A percentile compares a stretch with the other conserved stretches of the same genome.
phyloP scores from a whole-genome alignment of 2,888 invertebrate genomes.

The Xanthorhoe spadicearia region DNA sequence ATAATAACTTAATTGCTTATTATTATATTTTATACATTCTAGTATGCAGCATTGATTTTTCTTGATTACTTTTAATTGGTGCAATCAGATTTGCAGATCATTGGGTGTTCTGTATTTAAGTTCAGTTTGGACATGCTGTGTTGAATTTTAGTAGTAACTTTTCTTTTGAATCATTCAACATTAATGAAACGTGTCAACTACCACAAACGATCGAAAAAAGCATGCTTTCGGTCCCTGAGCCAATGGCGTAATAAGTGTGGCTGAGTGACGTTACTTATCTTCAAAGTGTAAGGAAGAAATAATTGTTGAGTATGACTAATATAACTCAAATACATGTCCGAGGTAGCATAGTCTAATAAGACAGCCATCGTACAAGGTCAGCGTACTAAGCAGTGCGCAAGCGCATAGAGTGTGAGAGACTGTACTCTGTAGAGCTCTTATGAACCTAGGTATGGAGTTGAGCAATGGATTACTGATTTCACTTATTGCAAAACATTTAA shows the following conservation, averaged over 20 bases:
- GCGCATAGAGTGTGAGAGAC: constrained; percentile 3
- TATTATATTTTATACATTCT: not conserved
- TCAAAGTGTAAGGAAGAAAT: not conserved
- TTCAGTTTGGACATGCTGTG: too few relatives aligned
- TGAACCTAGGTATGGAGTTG: not conserved
- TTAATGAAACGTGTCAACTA: too few relatives aligned
- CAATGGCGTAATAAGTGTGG: too few relatives aligned
- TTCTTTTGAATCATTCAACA: too few relatives aligned
- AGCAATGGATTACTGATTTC: not conserved
- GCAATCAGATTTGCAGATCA: not conserved
- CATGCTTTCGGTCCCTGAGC: too few relatives aligned
- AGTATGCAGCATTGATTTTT: not conserved
- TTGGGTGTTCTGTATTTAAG: not conserved
- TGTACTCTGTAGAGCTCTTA: constrained; percentile 8
- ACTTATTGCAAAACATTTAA: not conserved
- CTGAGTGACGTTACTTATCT: too few relatives aligned
- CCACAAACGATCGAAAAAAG: too few relatives aligned
- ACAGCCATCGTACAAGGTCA: constrained; percentile 77
- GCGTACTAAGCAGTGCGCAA: constrained; percentile 52
- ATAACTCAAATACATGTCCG: constrained; percentile 8
- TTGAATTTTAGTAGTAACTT: too few relatives aligned
- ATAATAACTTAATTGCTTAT: not conserved
- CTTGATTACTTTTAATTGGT: not conserved
- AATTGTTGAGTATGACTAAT: constrained; percentile 15
- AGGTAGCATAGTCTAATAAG: constrained; percentile 14